Evolutionary conservation across 2,888 invertebrate species (phyloP).

Genomic region (Dasypolia templi): DNA sequence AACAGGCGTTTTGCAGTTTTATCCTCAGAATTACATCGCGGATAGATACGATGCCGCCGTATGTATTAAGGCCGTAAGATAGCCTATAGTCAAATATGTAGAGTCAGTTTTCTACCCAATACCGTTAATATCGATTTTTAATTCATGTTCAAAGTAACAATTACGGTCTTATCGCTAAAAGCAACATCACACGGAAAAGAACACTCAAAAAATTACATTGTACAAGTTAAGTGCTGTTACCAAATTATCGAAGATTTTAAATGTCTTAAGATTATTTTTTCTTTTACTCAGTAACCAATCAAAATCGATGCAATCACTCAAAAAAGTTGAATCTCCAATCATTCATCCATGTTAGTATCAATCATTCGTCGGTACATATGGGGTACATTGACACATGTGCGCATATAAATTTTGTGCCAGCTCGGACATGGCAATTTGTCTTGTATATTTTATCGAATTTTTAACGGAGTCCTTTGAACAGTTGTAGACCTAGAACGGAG

Average conservation of each 20-base stretch:
- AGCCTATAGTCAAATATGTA: too few relatives aligned
- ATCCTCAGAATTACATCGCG: background rate
- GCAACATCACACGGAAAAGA: background rate
- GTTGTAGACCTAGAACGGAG: background rate
- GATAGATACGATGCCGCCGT: too few relatives aligned
- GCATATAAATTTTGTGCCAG: conserved; percentile 47
- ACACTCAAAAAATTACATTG: conserved; percentile 29
- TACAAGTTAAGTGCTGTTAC: background rate
- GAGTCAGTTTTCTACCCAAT: too few relatives aligned
- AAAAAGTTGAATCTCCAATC: conserved; percentile 38
- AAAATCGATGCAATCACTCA: conserved; percentile 18
- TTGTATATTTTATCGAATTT: conserved; percentile 65
- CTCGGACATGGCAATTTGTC: conserved; percentile 66
- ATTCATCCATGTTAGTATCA: conserved; percentile 39
- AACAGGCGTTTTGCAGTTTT: background rate
- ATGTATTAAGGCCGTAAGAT: too few relatives aligned
- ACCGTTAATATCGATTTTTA: background rate
- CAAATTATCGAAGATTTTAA: conserved; percentile 9
- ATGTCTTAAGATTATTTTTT: conserved; percentile 13
- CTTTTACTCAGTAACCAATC: conserved; percentile 3
- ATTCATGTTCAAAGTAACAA: background rate
- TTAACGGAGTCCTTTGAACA: conserved; percentile 37
- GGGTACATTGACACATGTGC: conserved; percentile 56
- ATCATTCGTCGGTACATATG: conserved; percentile 44
- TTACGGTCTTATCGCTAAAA: background rate